A percentile compares a stretch with the other conserved stretches of the same genome.
These are phyloP conservation scores for Gavialis gangeticus DNA, from an alignment of 2,113 vertebrate genomes.

Conservation along the genomic window DNA sequence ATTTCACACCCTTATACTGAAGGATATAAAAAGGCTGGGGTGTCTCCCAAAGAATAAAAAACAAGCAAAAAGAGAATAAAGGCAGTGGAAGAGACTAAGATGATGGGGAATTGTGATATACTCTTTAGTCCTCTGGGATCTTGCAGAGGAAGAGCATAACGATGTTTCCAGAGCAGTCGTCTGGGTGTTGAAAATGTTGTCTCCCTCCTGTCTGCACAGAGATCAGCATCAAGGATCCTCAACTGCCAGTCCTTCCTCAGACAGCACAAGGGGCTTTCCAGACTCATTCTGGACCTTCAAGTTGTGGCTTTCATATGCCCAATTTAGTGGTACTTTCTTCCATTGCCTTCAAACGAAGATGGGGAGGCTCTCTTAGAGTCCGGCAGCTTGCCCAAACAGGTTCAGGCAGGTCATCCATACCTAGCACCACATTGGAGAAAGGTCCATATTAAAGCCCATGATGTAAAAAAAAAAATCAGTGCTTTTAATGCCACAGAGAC, in stretches of 20 bases:
- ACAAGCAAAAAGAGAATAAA: not conserved
- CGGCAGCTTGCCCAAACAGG: not conserved
- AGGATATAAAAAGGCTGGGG: not conserved
- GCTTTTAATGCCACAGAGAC: not conserved
- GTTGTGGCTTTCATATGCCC: not conserved
- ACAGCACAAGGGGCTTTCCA: not conserved
- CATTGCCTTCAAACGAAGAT: not conserved
- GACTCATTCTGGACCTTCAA: not conserved
- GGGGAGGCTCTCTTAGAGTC: not conserved
- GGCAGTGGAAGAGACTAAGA: not conserved
- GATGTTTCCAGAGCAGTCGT: not conserved
- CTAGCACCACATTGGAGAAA: not conserved
- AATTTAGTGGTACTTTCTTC: not conserved
- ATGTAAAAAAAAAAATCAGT: not conserved
- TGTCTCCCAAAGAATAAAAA: not conserved
- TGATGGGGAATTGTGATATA: not conserved
- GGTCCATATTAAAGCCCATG: not conserved
- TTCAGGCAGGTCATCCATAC: not conserved
- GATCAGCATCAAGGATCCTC: too few species aligned
- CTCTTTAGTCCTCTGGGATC: not conserved
- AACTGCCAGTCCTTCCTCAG: not conserved
- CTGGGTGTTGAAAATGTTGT: too few species aligned
- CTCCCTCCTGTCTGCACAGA: too few species aligned
- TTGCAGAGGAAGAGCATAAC: not conserved
- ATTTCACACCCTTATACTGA: not conserved